Evolutionary conservation across 2,888 invertebrate genomes (phyloP).

Genomic region (Diabrotica balteata): DNA sequence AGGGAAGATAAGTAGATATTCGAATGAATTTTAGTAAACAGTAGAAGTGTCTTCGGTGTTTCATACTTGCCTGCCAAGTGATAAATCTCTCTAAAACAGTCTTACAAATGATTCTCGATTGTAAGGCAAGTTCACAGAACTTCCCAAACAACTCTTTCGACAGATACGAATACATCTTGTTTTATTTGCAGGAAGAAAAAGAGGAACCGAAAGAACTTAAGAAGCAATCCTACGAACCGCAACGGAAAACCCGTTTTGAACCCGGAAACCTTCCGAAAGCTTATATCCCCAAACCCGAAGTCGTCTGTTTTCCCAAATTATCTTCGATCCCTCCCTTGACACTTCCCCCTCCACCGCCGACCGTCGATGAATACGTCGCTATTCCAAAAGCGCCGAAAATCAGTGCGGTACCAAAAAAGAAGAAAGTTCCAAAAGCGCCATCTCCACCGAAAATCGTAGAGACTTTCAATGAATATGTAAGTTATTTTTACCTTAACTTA

Average conservation of each 20-base stretch:
- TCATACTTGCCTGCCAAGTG: too few species aligned
- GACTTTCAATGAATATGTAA: slow-evolving; percentile 38
- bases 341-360: slow-evolving; percentile 49
- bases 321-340: slow-evolving; percentile 54
- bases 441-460: slow-evolving; percentile 35
- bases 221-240: slow-evolving; percentile 59
- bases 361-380: slow-evolving; percentile 28
- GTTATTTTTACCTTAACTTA: neutral
- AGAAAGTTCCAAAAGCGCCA: slow-evolving; percentile 37
- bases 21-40: too few species aligned
- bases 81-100: too few species aligned
- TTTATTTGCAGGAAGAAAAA: slow-evolving; percentile 56
- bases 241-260: slow-evolving; percentile 56
- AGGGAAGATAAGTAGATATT: too few species aligned
- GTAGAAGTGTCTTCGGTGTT: too few species aligned
- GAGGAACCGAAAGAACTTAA: slow-evolving; percentile 62
- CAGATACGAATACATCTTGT: too few species aligned
- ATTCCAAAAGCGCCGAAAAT: slow-evolving; percentile 54
- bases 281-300: slow-evolving; percentile 59
- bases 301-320: slow-evolving; percentile 58
- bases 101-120: too few species aligned
- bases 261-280: slow-evolving; percentile 57
- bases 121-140: too few species aligned
- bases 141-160: too few species aligned
- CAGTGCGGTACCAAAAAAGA: slow-evolving; percentile 2